Evolutionary conservation across 2,888 invertebrate genomes (phyloP).

Genomic region (Cataglyphis albicans): DNA sequence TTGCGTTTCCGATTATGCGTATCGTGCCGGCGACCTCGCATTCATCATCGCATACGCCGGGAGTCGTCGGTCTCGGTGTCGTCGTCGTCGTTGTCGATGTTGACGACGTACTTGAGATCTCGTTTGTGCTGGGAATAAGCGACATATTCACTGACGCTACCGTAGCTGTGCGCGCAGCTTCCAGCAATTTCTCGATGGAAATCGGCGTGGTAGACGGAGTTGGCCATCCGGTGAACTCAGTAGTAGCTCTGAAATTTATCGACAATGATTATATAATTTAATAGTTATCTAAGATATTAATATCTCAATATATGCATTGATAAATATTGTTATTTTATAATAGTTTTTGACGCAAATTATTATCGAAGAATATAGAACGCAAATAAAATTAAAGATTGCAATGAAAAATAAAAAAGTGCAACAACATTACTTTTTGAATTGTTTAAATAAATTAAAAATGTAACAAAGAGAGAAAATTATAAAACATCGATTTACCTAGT

Average conservation of each 20-base stretch:
- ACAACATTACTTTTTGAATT: not conserved
- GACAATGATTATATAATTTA: not conserved
- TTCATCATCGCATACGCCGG: slow-evolving; percentile 91
- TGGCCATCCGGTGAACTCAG: slow-evolving; percentile 97
- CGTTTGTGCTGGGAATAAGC: slow-evolving; percentile 84
- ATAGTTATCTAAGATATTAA: not conserved
- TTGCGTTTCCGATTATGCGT: slow-evolving; percentile 91
- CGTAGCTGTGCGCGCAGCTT: slow-evolving; percentile 89
- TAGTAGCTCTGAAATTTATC: slow-evolving; percentile 90
- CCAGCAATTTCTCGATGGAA: slow-evolving; percentile 93
- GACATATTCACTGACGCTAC: slow-evolving; percentile 87
- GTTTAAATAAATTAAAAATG: not conserved
- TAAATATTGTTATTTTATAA: not conserved
- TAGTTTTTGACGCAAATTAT: not conserved
- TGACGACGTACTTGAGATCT: slow-evolving; percentile 89
- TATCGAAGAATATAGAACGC: not conserved
- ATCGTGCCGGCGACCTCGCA: slow-evolving; percentile 96
- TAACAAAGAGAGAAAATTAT: not conserved
- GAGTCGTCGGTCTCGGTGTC: slow-evolving; percentile 90
- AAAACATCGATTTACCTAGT: slow-evolving; percentile 87
- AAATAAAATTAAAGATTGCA: not conserved
- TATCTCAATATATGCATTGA: not conserved
- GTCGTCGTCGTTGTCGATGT: slow-evolving; percentile 91
- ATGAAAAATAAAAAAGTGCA: slow-evolving; percentile 11
- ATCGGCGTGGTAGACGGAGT: slow-evolving; percentile 95